Evolutionary conservation across 2,113 vertebrate species (phyloP).

Genomic region (Channa argus): DNA sequence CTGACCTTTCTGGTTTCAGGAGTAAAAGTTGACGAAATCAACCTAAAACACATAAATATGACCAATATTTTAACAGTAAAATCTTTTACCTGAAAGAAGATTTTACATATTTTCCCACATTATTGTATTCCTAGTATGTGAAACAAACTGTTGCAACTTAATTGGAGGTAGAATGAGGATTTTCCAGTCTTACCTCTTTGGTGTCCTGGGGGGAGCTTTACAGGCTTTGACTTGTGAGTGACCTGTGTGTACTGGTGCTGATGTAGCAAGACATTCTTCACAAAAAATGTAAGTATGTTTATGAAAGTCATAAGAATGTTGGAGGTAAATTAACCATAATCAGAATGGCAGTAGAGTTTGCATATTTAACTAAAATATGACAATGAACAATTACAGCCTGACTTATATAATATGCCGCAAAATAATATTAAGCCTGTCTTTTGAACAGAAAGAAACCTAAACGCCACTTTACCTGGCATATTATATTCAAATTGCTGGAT

Average conservation of each 20-base stretch:
- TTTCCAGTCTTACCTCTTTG: constrained; percentile 55
- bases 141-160: not conserved
- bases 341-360: not conserved
- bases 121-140: not conserved
- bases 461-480: constrained; percentile 48
- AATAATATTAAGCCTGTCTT: too few relatives aligned
- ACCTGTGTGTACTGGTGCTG: constrained; percentile 11
- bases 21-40: constrained; percentile 19
- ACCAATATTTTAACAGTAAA: not conserved
- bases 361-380: not conserved
- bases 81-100: not conserved
- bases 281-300: not conserved
- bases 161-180: not conserved
- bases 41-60: constrained; percentile 54
- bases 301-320: not conserved
- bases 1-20: constrained; percentile 19
- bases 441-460: too few relatives aligned
- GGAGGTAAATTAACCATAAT: not conserved
- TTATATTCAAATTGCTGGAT: constrained; percentile 35
- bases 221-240: constrained; percentile 33
- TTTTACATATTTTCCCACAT: not conserved
- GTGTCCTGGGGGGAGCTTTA: constrained; percentile 23
- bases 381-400: too few relatives aligned
- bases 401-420: not conserved
- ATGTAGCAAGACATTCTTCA: constrained; percentile 38